Evolutionary conservation across 2,797 vertebrate genomes (phyloP).

Genomic region (Botia kubotai): DNA sequence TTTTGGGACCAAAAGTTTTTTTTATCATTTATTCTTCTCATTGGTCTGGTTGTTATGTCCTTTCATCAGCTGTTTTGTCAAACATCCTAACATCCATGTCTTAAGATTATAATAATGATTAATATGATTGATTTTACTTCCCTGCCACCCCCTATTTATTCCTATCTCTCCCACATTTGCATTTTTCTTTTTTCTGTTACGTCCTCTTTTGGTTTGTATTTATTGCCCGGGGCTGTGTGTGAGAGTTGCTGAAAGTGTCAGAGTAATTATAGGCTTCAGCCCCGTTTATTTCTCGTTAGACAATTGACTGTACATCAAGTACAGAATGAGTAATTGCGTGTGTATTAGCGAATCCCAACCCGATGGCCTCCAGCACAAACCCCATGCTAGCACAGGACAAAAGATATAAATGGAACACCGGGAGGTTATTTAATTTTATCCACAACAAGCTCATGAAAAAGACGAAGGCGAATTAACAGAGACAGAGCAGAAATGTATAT

Average conservation of each 20-base stretch:
- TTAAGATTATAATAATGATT: constrained; percentile 22
- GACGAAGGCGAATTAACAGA: constrained; percentile 71
- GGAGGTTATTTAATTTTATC: constrained; percentile 84
- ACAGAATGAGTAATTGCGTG: constrained; percentile 88
- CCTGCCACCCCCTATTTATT: background rate
- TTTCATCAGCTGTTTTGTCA: constrained; percentile 1
- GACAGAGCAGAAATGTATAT: constrained; percentile 68
- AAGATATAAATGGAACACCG: constrained; percentile 82
- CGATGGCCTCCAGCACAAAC: constrained; percentile 82
- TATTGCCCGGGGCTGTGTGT: constrained; percentile 73
- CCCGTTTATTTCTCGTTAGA: constrained; percentile 86
- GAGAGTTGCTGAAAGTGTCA: constrained; percentile 84
- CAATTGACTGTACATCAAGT: constrained; percentile 76
- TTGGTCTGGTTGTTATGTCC: background rate
- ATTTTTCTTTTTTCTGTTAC: constrained; percentile 69
- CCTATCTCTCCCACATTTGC: background rate
- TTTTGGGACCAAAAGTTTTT: constrained; percentile 12
- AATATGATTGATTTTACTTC: background rate
- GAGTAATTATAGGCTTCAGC: constrained; percentile 84
- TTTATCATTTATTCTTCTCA: constrained; percentile 17
- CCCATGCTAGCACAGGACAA: constrained; percentile 80
- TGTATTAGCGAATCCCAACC: constrained; percentile 83
- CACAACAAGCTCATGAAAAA: constrained; percentile 74
- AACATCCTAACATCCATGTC: background rate
- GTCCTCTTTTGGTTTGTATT: constrained; percentile 55